A percentile compares a stretch with the other conserved stretches of the same genome.
These are phyloP conservation scores for Clanis bilineata DNA, from an alignment of 2,888 invertebrate species.

Conservation along the genomic window DNA sequence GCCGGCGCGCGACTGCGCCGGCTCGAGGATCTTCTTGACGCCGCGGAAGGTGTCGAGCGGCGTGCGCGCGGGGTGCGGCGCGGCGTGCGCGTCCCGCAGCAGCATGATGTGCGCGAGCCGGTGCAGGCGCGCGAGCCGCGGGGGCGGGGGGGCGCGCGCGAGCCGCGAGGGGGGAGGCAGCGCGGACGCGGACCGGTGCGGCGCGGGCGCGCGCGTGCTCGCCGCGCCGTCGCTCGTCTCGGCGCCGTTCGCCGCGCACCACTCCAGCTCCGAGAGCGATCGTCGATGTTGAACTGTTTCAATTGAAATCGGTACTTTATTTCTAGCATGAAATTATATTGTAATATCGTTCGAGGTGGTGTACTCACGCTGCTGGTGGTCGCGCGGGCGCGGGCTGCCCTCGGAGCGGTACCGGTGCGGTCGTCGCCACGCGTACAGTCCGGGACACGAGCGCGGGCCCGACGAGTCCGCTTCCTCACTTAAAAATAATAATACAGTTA, in stretches of 20 bases:
- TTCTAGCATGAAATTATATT: no score
- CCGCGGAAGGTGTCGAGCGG: slow-evolving; percentile 90
- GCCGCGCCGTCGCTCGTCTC: slow-evolving; percentile 39
- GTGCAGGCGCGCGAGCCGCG: slow-evolving; percentile 77
- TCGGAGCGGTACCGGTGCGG: slow-evolving; percentile 60
- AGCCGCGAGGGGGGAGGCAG: slow-evolving; percentile 41
- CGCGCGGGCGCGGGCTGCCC: slow-evolving; percentile 48
- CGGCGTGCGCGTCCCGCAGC: slow-evolving; percentile 91
- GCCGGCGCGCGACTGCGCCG: slow-evolving; percentile 69
- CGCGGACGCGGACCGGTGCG: slow-evolving; percentile 41
- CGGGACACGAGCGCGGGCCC: slow-evolving; percentile 73
- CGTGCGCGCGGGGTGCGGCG: slow-evolving; percentile 84
- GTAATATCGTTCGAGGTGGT: no score
- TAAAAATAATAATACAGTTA: slow-evolving; percentile 15
- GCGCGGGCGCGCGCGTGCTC: slow-evolving; percentile 38
- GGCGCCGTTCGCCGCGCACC: slow-evolving; percentile 77
- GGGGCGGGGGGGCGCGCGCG: slow-evolving; percentile 53
- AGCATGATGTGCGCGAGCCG: slow-evolving; percentile 93
- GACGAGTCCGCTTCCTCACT: slow-evolving; percentile 69
- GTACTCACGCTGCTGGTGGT: slow-evolving; percentile 47
- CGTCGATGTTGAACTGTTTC: slow-evolving; percentile 85
- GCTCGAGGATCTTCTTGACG: slow-evolving; percentile 91
- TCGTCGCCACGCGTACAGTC: slow-evolving; percentile 65
- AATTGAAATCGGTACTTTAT: neutral
- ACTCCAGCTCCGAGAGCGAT: slow-evolving; percentile 87